Evolutionary conservation across 1,140 invertebrate genomes (phyloP).

Genomic region (Heliconius hermathena): DNA sequence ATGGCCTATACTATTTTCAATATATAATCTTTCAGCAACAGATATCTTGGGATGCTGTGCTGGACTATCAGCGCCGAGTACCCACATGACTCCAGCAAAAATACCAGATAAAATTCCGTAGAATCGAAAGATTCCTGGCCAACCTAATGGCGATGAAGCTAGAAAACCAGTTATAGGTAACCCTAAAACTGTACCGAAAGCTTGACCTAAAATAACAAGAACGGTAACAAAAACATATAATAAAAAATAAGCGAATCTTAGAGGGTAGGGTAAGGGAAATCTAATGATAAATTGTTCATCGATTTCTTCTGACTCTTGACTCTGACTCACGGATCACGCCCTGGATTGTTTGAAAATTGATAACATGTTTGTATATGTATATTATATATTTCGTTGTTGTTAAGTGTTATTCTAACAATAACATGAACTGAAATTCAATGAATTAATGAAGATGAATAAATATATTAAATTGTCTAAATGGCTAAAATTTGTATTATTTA

Average conservation of each 20-base stretch:
- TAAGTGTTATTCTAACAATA: too few relatives aligned
- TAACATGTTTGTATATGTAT: too few relatives aligned
- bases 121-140: slow-evolving; percentile 81
- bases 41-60: slow-evolving; percentile 66
- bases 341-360: too few relatives aligned
- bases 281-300: too few relatives aligned
- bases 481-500: neutral
- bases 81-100: slow-evolving; percentile 55
- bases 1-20: slow-evolving; percentile 66
- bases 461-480: neutral
- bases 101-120: slow-evolving; percentile 64
- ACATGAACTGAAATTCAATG: too few relatives aligned
- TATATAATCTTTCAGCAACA: slow-evolving; percentile 62
- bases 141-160: slow-evolving; percentile 82
- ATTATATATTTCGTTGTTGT: too few relatives aligned
- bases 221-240: neutral
- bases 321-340: too few relatives aligned
- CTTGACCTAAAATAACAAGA: slow-evolving; percentile 72
- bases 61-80: slow-evolving; percentile 60
- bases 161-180: slow-evolving; percentile 84
- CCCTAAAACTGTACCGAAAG: slow-evolving; percentile 85
- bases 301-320: too few relatives aligned
- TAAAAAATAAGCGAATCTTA: neutral
- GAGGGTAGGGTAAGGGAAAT: too few relatives aligned
- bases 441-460: too few relatives aligned